Evolutionary conservation across 2,888 invertebrate genomes (phyloP), one percentile per base, ranked within the genome.

Genomic region (Acleris holmiana): DNA sequence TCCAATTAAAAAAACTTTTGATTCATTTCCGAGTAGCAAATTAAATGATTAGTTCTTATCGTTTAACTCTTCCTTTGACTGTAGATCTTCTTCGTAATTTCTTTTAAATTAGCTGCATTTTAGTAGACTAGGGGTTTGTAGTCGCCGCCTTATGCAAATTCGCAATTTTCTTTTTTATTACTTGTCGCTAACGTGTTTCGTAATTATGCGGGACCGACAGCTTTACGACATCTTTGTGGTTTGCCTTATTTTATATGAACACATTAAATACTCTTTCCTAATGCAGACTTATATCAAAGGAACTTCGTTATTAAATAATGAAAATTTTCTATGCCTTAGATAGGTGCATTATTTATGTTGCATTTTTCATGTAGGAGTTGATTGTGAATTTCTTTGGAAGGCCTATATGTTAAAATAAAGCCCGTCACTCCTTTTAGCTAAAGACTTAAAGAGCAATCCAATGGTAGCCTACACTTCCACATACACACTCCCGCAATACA

Each of bases 11-110:
- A 35, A 51, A 35, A 13, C 18, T 19, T 35, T 51, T 51, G 7
- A 84, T 84, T 84, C 84, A 82, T 79, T 72, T 77, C 71, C 69
- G 62, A 67, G 29, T 71, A 74, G 72, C 75, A 79, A 79, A 81
- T 78, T 74, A 75, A 78, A 78, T 76, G 76, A 83, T 81, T 78
- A 76, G 83, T 80, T 77, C 76, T 77, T 73, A 72, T 73, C 77
- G 74, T 81, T 80, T 76, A 79, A 76, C 77, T 73, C 70, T 71
- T 69, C 70, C 75, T 71, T 72, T 72, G 70, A 69, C 72, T 62
- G 68, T 76, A 77, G 75, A 73, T 75, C 71, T 70, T 62, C 64
- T 55, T 57, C 71, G 67, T 55, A 67, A 65, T 66, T 68, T 66
- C 58, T 60, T 68, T 68, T 67, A 66, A 71, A 69, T 66, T 67